Base-by-base conservation (phyloP, 2,113 vertebrate species). In the Chaenogobius annularis region DNA sequence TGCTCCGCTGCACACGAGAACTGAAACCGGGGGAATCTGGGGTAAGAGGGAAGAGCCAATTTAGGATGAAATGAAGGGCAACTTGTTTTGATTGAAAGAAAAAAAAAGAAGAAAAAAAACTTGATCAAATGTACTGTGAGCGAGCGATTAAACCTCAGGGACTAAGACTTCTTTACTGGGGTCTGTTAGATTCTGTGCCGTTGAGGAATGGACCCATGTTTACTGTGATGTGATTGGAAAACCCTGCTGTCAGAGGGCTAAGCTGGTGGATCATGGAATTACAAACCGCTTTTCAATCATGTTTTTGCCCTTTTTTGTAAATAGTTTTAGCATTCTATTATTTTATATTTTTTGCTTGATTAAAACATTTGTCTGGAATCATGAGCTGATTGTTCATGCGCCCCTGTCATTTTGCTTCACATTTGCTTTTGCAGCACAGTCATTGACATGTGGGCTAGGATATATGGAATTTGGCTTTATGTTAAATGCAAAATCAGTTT, bases 61-160 rank as follows among this genome's bases (percentile, higher is more conserved):
- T 52, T 63, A 26, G 56, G 55, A 43, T 8, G 22, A 55, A 54
- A 35, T 47, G 7, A 31, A n/a, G 14, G 44, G 37, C 55, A 46
- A 69, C 40, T 19, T 44, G 26, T 66, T 68, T 59, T 64, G 40
- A 58, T 50, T 58, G 67, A 20, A 35, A 20, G 40, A 80, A 31
- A 31, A 31, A 31, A 31, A 90, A n/a, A n/a, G n/a, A n/a, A n/a
- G n/a, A n/a, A n/a, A 31, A 31, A 31, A 31, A 31, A 90, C 88
- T 90, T n/a, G n/a, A n/a, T 91, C 55, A 80, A 74, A 63, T 73
- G 77, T 78, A 70, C 64, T 56, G 63, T n/a, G 31, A 68, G 76
- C 81, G 84, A 79, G 78, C 85, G 80, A 90, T 81, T 55, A 78
- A 90, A 90, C 87, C 92, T 94, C 91, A 92, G 92, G 92, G 88